Evolutionary conservation across 1,140 invertebrate species (phyloP), one percentile per base, ranked within the genome.

Genomic region (Cyrtorhinus lividipennis): DNA sequence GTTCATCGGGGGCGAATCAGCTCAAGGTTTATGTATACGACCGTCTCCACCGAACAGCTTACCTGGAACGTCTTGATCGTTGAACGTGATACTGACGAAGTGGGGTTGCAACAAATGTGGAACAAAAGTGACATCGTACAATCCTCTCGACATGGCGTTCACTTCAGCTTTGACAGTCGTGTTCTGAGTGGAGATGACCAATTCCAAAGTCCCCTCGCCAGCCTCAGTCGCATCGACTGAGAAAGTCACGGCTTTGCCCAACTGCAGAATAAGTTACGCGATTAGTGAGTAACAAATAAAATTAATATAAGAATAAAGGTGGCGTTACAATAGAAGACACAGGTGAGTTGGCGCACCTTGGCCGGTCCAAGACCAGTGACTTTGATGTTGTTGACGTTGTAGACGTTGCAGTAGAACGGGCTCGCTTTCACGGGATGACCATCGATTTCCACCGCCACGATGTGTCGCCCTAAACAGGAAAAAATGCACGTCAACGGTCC

Each of bases 111-210:
- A 79, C 56, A 92, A 89, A 72, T 90, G 85, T 0, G 95, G 95
- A 20, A 95, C 83, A 74, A 98, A 99, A 0, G 92, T 94, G 0
- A 99, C 94, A 69, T 98, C 94, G 74, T 98, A 99, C 0, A 95
- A 76, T 2, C 92, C 92, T 63, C 92, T 80, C 0, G 91, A 90
- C 70, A 90, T 86, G 25, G 91, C 91, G 2, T 92, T 88, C 2
- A 92, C 89, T 74, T 90, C 87, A 0, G 87, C 88, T 71, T 90
- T 90, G 2, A 90, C 87, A 1, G 88, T 90, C 62, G 87, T 88
- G 56, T 90, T 87, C 44, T 88, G 84, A 0, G 90, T 94, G 30
- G 90, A 95, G 0, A 98, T 92, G 0, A 95, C 92, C 1, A 98
- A 77, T 71, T 97, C 94, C 0, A 98, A 77, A 1, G 94, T 96